Evolutionary conservation across 2,113 vertebrate species (phyloP).

Genomic region (Apus apus): DNA sequence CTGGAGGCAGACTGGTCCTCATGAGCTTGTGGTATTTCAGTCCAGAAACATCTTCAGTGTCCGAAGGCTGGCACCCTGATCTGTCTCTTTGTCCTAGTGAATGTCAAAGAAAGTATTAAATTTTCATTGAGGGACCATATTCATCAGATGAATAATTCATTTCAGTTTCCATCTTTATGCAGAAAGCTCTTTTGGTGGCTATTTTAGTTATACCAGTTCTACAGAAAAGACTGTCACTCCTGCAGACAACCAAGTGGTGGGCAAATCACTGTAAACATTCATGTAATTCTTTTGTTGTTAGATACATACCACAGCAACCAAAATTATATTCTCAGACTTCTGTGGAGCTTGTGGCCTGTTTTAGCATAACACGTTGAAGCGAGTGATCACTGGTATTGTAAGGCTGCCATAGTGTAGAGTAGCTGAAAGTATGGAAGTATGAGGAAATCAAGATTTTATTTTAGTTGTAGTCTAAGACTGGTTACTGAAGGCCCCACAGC

Average conservation of each 20-base stretch:
- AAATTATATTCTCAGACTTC: neutral
- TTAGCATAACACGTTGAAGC: neutral
- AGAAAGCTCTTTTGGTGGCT: neutral
- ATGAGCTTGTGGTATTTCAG: neutral
- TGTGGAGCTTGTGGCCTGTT: neutral
- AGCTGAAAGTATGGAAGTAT: neutral
- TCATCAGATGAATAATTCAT: conserved; percentile 37
- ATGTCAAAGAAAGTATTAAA: neutral
- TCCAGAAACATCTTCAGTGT: neutral
- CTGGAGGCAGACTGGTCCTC: neutral
- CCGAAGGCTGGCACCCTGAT: neutral
- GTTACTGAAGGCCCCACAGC: neutral
- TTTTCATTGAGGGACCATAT: conserved; percentile 10
- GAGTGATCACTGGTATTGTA: neutral
- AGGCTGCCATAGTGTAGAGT: neutral
- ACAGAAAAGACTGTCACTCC: neutral
- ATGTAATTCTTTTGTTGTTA: neutral
- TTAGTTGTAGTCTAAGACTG: neutral
- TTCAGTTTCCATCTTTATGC: neutral
- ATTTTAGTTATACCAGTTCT: neutral
- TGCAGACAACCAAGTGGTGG: neutral
- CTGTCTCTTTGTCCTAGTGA: conserved; percentile 18
- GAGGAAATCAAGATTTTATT: neutral
- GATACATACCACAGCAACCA: neutral
- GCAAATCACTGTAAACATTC: neutral